Conservation (phyloP, 2,113 vertebrate species). For the Rhipidura dahli region DNA sequence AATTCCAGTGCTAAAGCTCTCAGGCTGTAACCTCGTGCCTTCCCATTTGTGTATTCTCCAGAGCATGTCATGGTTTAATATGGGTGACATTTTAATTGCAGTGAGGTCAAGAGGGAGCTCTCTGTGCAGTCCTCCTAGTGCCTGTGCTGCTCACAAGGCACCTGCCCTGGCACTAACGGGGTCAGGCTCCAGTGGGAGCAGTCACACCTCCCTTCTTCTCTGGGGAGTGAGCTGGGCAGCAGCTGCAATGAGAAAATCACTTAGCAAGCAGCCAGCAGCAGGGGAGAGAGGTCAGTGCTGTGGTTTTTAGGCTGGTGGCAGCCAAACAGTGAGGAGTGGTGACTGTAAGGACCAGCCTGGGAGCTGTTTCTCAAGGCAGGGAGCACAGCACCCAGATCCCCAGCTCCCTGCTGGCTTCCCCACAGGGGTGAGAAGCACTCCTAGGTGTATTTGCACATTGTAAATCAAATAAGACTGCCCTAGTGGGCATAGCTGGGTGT, state of each 20-base stretch:
- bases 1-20: neutral
- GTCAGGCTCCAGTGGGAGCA: neutral
- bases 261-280: neutral
- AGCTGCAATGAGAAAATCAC: neutral
- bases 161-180: constrained; percentile 18
- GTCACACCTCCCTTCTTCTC: neutral
- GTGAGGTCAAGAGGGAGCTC: neutral
- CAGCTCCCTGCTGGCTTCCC: neutral
- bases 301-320: neutral
- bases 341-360: neutral
- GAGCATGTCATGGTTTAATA: neutral
- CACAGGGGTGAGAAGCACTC: neutral
- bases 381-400: neutral
- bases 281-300: neutral
- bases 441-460: neutral
- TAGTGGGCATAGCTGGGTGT: accelerated
- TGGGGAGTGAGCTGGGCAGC: neutral
- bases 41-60: neutral
- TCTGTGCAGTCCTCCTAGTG: neutral
- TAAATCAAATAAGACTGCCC: neutral
- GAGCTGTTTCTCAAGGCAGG: neutral
- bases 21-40: neutral
- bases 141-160: neutral
- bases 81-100: neutral
- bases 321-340: neutral